Base-by-base conservation (phyloP, 1,140 invertebrate species). In the Habropoda laboriosa region DNA sequence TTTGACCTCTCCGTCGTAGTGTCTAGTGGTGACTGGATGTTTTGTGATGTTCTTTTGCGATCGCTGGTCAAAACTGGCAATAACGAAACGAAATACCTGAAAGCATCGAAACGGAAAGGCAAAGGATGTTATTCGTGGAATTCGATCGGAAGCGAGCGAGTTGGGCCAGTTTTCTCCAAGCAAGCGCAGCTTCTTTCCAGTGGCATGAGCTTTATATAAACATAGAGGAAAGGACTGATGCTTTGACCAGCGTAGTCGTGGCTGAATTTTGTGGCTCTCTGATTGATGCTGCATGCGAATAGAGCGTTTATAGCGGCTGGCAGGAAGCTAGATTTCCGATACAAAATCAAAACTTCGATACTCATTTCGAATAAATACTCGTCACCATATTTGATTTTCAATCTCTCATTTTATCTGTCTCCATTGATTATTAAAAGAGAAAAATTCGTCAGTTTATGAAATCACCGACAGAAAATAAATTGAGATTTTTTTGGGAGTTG, bases 141-240 rank as follows among this genome's bases (percentile, higher is more conserved):
- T 67, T 24, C 21, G 27, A 18, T 21, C 5, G 51, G 12, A 35
- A 18, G n/a, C n/a, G 7, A 40, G 10, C 49, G 60, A 70, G 24
- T 72, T 18, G 7, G 18, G 68, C 75, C 82, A 83, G 75, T 79
- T 60, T 79, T 84, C 57, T 68, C 64, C 51, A 53, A 49, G 13
- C 67, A 57, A 40, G 24, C 27, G 79, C 64, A 66, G 79, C 84
- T 86, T 81, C 60, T 73, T 86, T 82, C 55, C 73, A 75, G 63
- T 57, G 67, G 84, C 84, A 86, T 79, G 84, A 47, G 84, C 84
- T 86, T 85, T 53, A n/a, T 66, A 49, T n/a, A n/a, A n/a, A 45
- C 35, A 45, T 85, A 81, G 66, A 67, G 64, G 32, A 67, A 66
- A 58, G 40, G 47, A 53, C 55, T 47, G 57, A 53, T 58, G 82